Percentiles rank a stretch among this genome's conserved stretches.
phyloP scores from a whole-genome alignment of 2,113 vertebrate genomes.

The Hypocryptadius cinnamomeus region DNA sequence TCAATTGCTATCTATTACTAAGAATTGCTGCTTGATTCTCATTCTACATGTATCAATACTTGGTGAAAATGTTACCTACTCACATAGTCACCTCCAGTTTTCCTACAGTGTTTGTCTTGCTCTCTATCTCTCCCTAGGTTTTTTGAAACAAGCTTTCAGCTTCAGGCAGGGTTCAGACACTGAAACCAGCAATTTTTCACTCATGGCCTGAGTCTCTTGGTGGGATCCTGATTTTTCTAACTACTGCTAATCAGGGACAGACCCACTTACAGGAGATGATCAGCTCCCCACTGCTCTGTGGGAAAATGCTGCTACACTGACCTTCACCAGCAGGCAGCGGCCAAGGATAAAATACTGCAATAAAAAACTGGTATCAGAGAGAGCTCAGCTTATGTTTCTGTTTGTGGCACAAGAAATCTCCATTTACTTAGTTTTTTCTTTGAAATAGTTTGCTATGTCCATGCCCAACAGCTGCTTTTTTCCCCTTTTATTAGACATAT shows the following conservation, averaged over 20 bases:
- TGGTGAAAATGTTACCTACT: neutral
- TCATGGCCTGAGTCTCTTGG: neutral
- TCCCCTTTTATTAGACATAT: neutral
- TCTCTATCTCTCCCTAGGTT: neutral
- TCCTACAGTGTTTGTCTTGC: neutral
- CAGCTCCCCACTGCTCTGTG: neutral
- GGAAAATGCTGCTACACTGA: neutral
- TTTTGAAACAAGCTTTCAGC: neutral
- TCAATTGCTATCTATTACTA: neutral
- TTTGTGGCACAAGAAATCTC: neutral
- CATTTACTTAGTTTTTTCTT: neutral
- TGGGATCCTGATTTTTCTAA: neutral
- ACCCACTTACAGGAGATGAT: neutral
- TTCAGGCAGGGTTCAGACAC: neutral
- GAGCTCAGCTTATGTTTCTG: neutral
- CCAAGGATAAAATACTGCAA: neutral
- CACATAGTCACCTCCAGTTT: neutral
- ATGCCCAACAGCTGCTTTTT: neutral
- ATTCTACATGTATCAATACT: neutral
- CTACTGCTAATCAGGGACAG: neutral
- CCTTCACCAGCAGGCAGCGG: neutral
- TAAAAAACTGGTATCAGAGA: neutral
- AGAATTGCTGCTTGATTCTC: neutral
- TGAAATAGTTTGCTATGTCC: neutral
- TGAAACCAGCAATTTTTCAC: neutral